Evolutionary conservation across 2,888 invertebrate genomes (phyloP), one percentile per base, ranked within the genome.

Genomic region (Hirtodrosophila histrioides): DNA sequence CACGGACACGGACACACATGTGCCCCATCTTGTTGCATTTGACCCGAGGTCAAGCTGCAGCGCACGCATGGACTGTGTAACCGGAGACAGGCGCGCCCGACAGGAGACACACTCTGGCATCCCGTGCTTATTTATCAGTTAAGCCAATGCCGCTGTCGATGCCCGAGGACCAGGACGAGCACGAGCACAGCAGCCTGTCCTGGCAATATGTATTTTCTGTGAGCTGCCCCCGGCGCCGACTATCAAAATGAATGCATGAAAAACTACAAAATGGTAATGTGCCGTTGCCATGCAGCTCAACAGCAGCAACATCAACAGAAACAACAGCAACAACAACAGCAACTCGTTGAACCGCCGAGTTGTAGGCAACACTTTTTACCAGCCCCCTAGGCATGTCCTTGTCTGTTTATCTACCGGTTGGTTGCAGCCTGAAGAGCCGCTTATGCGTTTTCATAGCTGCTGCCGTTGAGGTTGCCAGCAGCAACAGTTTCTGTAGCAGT

Each of bases 221-320:
- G 57, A 63, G 66, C 56, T 57, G 82, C 78, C 67, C 71, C 31
- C 51, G 58, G 78, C 40, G 50, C 29, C 17, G 78, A 63, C 83
- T 65, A 84, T 84, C 66, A 70, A 70, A 86, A 84, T 84, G 84
- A 86, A 81, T 84, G 81, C 81, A 77, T 81, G 81, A 86, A 81
- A 81, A 81, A 86, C 85, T 84, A 67, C 82, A 49, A 41, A 84
- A 84, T 81, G 81, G 81, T 81, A 81, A 81, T 81, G 85, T 84
- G 78, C 61, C 70, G 81, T 83, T 83, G 73, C 69, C 77, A 80
- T 68, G 68, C 48, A 62, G 63, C 66, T 45, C 48, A 31, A 44
- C 58, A 58, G 7, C 37, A 39, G 17, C 58, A 64, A 37, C 74
- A 62, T n/a, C n/a, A n/a, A n/a, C n/a, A n/a, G n/a, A n/a, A n/a